Conservation (phyloP, 2,888 invertebrate species). For the Dynastes maya region DNA sequence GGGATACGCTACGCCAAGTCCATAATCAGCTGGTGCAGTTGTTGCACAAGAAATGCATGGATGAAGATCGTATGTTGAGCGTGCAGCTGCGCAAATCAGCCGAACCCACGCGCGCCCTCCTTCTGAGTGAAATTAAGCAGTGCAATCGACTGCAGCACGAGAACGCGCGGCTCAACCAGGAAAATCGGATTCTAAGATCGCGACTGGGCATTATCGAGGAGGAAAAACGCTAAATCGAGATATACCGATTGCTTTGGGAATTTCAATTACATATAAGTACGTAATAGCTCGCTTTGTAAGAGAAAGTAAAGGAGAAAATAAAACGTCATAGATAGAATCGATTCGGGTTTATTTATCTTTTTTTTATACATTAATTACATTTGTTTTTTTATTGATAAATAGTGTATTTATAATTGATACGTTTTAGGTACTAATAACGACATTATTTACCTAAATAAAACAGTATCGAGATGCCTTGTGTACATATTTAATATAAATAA, state of each 20-base stretch:
- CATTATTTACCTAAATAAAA: no score
- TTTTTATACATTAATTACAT: no score
- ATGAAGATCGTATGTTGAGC: constrained; percentile 61
- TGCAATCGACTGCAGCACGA: constrained; percentile 48
- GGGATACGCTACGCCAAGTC: constrained; percentile 63
- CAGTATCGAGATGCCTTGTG: no score
- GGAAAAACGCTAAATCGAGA: neutral
- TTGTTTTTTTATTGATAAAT: no score
- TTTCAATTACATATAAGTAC: neutral
- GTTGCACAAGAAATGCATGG: constrained; percentile 64
- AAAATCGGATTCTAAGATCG: constrained; percentile 45
- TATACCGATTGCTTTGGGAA: neutral
- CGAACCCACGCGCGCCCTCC: constrained; percentile 61
- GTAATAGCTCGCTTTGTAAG: neutral
- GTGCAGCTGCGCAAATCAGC: constrained; percentile 58
- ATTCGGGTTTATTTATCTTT: neutral
- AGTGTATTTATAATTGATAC: no score
- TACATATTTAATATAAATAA: no score
- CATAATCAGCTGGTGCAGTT: constrained; percentile 64
- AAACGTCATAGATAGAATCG: neutral
- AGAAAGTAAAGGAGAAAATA: neutral
- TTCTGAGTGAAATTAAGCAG: constrained; percentile 60
- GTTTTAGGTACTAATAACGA: no score
- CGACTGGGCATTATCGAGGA: constrained; percentile 18
- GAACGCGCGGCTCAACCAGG: constrained; percentile 46